phyloP scores from a whole-genome alignment of 2,113 vertebrate species.

The Phycodurus eques region DNA sequence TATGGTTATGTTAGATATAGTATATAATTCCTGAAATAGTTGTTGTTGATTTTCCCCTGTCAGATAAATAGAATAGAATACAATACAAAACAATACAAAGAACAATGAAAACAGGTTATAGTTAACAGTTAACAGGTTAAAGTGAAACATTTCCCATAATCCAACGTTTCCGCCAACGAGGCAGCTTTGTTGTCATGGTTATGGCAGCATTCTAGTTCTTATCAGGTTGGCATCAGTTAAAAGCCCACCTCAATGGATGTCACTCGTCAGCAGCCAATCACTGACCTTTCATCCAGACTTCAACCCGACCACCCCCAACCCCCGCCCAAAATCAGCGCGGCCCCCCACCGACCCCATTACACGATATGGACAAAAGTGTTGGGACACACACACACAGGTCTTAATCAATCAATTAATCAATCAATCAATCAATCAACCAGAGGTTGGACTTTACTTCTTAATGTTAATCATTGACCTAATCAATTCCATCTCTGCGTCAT shows the following conservation, averaged over 20 bases:
- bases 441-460: background rate
- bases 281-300: slow-evolving; percentile 63
- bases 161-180: background rate
- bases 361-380: slow-evolving; percentile 12
- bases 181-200: background rate
- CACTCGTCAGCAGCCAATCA: slow-evolving; percentile 64
- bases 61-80: too few species aligned
- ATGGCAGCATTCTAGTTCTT: slow-evolving; percentile 15
- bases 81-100: too few species aligned
- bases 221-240: slow-evolving; percentile 62
- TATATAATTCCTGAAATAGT: too few species aligned
- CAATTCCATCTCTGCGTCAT: background rate
- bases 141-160: too few species aligned
- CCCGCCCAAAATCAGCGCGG: background rate
- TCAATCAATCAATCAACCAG: background rate
- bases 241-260: slow-evolving; percentile 61
- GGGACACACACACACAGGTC: background rate
- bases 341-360: slow-evolving; percentile 1
- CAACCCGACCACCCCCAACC: slow-evolving; percentile 6
- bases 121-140: too few species aligned
- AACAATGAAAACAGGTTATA: too few species aligned
- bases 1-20: too few species aligned
- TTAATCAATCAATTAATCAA: background rate
- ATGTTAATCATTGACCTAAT: background rate
- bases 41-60: too few species aligned